These are phyloP conservation scores for Nudaria mundana DNA, from an alignment of 2,888 invertebrate genomes.

Conservation along the genomic window DNA sequence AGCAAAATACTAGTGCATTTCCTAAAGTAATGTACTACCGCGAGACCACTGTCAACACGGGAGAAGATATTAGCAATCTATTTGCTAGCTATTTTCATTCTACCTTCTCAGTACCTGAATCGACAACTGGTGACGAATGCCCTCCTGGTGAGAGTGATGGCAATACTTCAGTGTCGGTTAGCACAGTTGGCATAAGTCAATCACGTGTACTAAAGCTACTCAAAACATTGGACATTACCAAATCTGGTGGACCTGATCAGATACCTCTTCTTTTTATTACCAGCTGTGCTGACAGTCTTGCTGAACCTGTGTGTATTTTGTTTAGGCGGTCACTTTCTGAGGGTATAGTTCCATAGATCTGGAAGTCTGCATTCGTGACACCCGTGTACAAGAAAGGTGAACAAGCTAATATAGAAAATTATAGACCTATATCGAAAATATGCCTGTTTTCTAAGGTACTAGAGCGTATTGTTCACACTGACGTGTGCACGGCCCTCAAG, in stretches of 20 bases:
- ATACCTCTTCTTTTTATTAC: background rate
- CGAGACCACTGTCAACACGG: background rate
- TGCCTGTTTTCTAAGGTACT: background rate
- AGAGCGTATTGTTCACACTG: too few species aligned
- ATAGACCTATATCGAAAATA: too few species aligned
- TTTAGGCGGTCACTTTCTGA: background rate
- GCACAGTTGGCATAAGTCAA: background rate
- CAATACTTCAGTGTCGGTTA: background rate
- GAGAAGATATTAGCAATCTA: background rate
- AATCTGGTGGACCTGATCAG: background rate
- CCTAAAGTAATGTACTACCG: background rate
- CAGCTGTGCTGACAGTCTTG: background rate
- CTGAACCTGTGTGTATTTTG: background rate
- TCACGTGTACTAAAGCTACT: background rate
- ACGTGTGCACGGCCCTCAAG: too few species aligned
- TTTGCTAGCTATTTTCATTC: too few species aligned
- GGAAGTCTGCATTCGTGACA: background rate
- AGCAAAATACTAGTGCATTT: too few species aligned
- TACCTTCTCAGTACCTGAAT: background rate
- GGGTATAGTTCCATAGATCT: background rate
- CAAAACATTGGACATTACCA: background rate
- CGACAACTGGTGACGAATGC: background rate
- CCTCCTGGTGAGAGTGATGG: background rate
- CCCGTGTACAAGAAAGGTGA: background rate
- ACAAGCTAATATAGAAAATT: background rate